phyloP scores from a whole-genome alignment of 2,888 invertebrate species.

The Nipponacmea schrenckii region DNA sequence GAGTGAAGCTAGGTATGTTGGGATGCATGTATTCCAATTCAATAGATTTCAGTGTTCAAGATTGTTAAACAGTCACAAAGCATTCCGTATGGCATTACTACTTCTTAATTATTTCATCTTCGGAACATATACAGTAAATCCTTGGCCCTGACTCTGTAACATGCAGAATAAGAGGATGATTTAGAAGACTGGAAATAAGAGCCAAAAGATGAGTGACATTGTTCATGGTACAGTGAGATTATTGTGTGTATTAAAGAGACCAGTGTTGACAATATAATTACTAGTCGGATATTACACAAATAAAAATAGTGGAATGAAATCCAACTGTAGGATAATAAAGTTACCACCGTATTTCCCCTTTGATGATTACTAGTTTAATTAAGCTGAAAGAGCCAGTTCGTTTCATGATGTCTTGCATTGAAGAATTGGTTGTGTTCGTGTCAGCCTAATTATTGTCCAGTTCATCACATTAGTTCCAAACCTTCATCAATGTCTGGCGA shows the following conservation, averaged over 20 bases:
- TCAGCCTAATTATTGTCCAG: slow-evolving; percentile 6
- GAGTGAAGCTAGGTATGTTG: too few species aligned
- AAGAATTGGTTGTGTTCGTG: neutral
- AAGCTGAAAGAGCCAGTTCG: neutral
- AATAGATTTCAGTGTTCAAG: too few species aligned
- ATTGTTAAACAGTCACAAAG: too few species aligned
- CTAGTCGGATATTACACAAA: neutral
- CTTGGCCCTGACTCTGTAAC: too few species aligned
- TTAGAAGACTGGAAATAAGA: too few species aligned
- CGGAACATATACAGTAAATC: too few species aligned
- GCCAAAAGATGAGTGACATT: neutral
- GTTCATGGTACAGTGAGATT: neutral
- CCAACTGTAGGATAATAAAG: slow-evolving; percentile 1
- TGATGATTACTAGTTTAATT: slow-evolving; percentile 2
- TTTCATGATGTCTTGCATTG: neutral
- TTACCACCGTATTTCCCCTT: slow-evolving; percentile 2
- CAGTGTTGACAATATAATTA: slow-evolving; percentile 4
- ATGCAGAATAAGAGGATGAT: too few species aligned
- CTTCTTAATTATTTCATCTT: too few species aligned
- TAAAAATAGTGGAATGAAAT: neutral
- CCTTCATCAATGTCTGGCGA: too few species aligned
- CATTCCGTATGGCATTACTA: too few species aligned
- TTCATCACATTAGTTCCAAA: neutral
- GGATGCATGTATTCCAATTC: too few species aligned
- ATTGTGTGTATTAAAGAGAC: neutral